Evolutionary conservation across 2,113 vertebrate species (phyloP), one percentile per base, ranked within the genome.

Genomic region (Salvelinus sp.): DNA sequence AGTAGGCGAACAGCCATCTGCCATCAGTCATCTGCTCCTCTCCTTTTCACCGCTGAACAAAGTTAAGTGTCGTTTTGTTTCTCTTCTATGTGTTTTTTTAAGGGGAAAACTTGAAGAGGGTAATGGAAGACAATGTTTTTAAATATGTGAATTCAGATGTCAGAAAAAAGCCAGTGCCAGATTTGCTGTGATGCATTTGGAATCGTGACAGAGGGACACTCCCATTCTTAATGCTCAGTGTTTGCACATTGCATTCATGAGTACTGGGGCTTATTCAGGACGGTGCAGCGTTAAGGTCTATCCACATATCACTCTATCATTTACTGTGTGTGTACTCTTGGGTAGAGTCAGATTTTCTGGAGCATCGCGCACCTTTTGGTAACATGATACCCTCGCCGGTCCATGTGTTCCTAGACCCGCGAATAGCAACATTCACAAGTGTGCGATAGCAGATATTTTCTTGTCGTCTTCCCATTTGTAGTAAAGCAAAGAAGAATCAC

Each of bases 21-120:
- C 76, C 28, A 38, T 13, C 1, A 6, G 38, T 2, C 38, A 54
- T 77, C 47, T 20, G 70, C 30, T 70, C 66, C 65, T 38, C 33
- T 38, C 58, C 18, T 58, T 78, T 65, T 27, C 71, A 75, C 72
- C 58, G 33, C 82, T 83, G 79, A 75, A 69, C 83, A 74, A 80
- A 88, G 85, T 81, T 69, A 84, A 87, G 81, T 87, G 69, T 63
- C 87, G 67, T 76, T 20, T 81, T 47, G 81, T 75, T 79, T 83
- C 83, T 85, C 38, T 10, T 44, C 38, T 9, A 2, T 44, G 7
- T 44, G 33, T 38, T 38, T 69, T 27, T 13, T 76, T 87, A 85
- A 73, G 87, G 79, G 76, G 75, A 68, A 60, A 60, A 20, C 14
- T 50, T 75, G 73, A 48, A 82, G 74, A 54, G 20, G n/a, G 12